Conservation (phyloP, 2,797 vertebrate genomes). For the Epinephelus coioides region DNA sequence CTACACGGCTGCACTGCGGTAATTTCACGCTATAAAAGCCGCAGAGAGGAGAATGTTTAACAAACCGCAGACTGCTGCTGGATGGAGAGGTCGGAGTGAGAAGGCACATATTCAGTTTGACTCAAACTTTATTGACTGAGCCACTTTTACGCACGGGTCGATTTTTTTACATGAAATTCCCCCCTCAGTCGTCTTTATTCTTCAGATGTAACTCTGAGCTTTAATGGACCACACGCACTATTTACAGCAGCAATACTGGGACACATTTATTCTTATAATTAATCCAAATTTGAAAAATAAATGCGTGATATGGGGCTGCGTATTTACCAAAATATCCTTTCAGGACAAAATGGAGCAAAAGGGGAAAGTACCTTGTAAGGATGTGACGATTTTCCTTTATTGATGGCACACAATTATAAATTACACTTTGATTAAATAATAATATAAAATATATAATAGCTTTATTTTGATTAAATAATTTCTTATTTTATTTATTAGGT, state of each 20-base stretch:
- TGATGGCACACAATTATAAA: neutral
- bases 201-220: neutral
- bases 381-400: neutral
- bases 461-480: too few relatives aligned
- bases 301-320: too few relatives aligned
- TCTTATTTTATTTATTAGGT: neutral
- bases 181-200: neutral
- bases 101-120: conserved; percentile 49
- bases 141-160: conserved; percentile 32
- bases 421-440: too few relatives aligned
- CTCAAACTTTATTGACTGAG: conserved; percentile 11
- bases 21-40: conserved; percentile 72
- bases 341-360: neutral
- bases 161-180: conserved; percentile 17
- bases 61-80: conserved; percentile 74
- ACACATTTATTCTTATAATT: neutral
- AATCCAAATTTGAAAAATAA: neutral
- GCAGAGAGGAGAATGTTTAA: conserved; percentile 56
- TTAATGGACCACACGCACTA: neutral
- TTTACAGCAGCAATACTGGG: neutral
- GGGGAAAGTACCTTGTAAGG: neutral
- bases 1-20: conserved; percentile 59
- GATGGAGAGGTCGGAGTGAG: conserved; percentile 8
- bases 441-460: neutral
- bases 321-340: neutral